A percentile compares a stretch with the other conserved stretches of the same genome.
These are phyloP conservation scores for Stegostoma tigrinum DNA, from an alignment of 2,113 vertebrate species.

Conservation along the genomic window DNA sequence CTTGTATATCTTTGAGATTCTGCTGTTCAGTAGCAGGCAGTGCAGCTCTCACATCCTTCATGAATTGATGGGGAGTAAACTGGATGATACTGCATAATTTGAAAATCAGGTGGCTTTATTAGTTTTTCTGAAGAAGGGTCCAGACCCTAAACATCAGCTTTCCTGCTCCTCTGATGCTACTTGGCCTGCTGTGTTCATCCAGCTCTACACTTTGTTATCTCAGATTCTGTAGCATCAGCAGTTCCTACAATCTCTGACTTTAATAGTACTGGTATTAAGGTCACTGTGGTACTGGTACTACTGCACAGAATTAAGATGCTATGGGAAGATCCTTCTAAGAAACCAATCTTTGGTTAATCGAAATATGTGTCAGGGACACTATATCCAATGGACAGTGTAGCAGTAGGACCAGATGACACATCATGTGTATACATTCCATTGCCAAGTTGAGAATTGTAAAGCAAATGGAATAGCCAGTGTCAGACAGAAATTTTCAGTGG, in stretches of 20 bases:
- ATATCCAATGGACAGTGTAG: background rate
- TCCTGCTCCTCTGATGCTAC: no score
- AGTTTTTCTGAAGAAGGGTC: background rate
- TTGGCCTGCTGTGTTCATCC: no score
- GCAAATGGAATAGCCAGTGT: background rate
- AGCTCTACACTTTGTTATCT: no score
- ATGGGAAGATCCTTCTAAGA: background rate
- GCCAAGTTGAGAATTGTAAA: background rate
- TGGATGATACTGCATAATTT: background rate
- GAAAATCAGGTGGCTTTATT: background rate
- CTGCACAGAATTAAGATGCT: background rate
- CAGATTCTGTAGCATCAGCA: no score
- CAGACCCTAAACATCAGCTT: no score
- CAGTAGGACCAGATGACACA: background rate
- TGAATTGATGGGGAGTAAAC: background rate
- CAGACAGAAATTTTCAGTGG: background rate
- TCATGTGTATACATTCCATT: background rate
- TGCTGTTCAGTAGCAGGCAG: background rate
- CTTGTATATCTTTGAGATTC: background rate
- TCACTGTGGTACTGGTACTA: background rate
- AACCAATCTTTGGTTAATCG: background rate
- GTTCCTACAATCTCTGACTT: no score
- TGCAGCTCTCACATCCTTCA: background rate
- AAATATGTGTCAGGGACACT: background rate
- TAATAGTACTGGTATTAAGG: no score